phyloP scores from a whole-genome alignment of 1,140 invertebrate species.

The Macrocentrus cingulum region DNA sequence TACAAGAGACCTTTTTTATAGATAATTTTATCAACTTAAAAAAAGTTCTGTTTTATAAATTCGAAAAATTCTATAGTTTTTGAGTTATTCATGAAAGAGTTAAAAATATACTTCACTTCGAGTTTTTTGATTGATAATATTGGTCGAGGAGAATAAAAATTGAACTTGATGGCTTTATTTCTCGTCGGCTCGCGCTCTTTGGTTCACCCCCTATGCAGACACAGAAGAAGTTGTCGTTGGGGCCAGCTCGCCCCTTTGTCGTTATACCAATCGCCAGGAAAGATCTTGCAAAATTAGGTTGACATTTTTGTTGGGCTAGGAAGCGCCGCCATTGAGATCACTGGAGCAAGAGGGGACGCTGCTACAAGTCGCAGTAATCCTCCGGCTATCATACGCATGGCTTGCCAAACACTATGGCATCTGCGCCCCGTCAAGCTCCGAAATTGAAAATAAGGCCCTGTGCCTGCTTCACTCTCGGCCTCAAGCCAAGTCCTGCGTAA shows the following conservation, averaged over 20 bases:
- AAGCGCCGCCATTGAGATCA: constrained; percentile 35
- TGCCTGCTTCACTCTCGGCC: constrained; percentile 7
- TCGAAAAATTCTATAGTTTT: neutral
- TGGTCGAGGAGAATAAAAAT: too few species aligned
- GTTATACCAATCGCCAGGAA: constrained; percentile 24
- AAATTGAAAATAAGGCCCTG: constrained; percentile 41
- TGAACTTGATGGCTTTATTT: constrained; percentile 15
- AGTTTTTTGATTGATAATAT: constrained; percentile 17
- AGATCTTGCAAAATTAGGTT: constrained; percentile 42
- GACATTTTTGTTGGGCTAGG: constrained; percentile 41
- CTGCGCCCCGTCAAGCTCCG: constrained; percentile 30
- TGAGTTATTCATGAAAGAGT: neutral
- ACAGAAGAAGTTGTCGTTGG: constrained; percentile 3
- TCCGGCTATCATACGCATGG: constrained; percentile 42
- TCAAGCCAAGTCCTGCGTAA: constrained; percentile 35
- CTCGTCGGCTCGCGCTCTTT: constrained; percentile 14
- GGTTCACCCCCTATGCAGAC: neutral
- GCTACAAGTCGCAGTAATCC: constrained; percentile 47
- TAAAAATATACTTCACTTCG: neutral
- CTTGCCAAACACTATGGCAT: constrained; percentile 37
- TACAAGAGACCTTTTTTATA: too few species aligned
- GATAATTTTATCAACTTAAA: neutral
- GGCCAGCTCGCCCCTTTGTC: constrained; percentile 23
- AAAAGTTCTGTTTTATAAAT: neutral
- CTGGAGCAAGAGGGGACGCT: constrained; percentile 16